Percentiles rank a stretch among this genome's conserved stretches.
phyloP scores from a whole-genome alignment of 2,113 vertebrate genomes.

The Anser cygnoides region DNA sequence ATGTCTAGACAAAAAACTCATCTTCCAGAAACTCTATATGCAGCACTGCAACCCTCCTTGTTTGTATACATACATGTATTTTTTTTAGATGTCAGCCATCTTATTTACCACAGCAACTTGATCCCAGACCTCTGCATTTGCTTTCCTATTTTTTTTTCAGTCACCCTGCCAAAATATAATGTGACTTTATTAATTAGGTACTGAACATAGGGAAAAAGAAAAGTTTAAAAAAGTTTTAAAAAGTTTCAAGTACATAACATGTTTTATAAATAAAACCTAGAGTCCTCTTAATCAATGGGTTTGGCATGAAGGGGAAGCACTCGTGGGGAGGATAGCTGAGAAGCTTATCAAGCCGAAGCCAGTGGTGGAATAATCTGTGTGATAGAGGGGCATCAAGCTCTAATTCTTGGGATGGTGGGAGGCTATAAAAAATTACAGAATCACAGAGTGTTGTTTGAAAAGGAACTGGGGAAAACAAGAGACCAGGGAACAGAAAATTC shows the following conservation, averaged over 20 bases:
- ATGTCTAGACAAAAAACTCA: not conserved
- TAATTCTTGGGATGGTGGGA: not conserved
- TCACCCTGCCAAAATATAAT: not conserved
- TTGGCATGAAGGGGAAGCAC: not conserved
- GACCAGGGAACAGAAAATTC: not conserved
- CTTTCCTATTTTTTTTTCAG: not conserved
- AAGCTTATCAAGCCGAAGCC: not conserved
- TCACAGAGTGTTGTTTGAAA: not conserved
- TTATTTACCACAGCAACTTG: not conserved
- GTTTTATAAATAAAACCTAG: not conserved
- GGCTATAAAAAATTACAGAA: not conserved
- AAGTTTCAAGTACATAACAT: not conserved
- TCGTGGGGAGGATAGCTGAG: not conserved
- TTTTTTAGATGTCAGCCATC: not conserved
- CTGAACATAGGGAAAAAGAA: not conserved
- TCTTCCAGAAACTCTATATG: not conserved
- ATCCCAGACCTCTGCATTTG: not conserved
- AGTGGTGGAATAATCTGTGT: not conserved
- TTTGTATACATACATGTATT: not conserved
- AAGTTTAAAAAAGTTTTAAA: not conserved
- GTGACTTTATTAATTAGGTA: not conserved
- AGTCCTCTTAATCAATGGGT: not conserved
- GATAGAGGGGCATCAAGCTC: not conserved
- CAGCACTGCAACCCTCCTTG: not conserved
- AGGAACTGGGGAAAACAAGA: not conserved